phyloP scores from a whole-genome alignment of 2,888 invertebrate genomes.

The Chrysina gloriosa region DNA sequence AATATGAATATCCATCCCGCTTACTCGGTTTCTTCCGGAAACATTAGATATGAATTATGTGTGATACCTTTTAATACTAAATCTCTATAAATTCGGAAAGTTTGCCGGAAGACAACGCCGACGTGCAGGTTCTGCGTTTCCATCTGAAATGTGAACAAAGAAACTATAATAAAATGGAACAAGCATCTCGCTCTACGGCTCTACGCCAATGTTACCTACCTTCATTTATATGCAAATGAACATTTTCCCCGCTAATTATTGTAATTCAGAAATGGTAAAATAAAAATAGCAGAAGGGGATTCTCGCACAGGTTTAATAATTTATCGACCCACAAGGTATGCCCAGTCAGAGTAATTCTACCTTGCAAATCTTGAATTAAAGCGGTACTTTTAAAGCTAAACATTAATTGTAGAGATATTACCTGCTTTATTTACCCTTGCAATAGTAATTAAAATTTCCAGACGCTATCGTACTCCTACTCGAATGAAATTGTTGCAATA shows the following conservation, averaged over 20 bases:
- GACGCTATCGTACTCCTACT: no score
- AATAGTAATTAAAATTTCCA: no score
- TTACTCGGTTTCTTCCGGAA: slow-evolving; percentile 32
- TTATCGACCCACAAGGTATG: slow-evolving; percentile 12
- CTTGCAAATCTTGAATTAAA: no score
- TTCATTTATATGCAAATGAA: slow-evolving; percentile 36
- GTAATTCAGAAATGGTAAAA: slow-evolving; percentile 26
- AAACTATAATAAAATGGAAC: slow-evolving; percentile 24
- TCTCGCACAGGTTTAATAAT: slow-evolving; percentile 13
- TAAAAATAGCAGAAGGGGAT: slow-evolving; percentile 18
- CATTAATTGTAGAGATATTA: no score
- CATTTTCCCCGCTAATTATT: slow-evolving; percentile 34
- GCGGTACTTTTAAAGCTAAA: no score
- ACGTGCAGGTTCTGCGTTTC: slow-evolving; percentile 4
- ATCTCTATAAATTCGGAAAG: slow-evolving; percentile 25
- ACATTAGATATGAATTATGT: slow-evolving; percentile 33
- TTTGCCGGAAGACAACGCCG: slow-evolving; percentile 21
- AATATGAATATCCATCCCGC: slow-evolving; percentile 19
- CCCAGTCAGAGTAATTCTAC: not conserved
- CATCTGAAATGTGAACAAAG: slow-evolving; percentile 26
- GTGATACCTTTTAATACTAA: slow-evolving; percentile 36
- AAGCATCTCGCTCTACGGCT: not conserved
- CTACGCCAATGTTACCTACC: slow-evolving; percentile 1
- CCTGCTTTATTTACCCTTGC: no score
- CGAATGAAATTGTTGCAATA: no score